Conservation (phyloP, 2,797 vertebrate species). For the Amphiprion clarkii region DNA sequence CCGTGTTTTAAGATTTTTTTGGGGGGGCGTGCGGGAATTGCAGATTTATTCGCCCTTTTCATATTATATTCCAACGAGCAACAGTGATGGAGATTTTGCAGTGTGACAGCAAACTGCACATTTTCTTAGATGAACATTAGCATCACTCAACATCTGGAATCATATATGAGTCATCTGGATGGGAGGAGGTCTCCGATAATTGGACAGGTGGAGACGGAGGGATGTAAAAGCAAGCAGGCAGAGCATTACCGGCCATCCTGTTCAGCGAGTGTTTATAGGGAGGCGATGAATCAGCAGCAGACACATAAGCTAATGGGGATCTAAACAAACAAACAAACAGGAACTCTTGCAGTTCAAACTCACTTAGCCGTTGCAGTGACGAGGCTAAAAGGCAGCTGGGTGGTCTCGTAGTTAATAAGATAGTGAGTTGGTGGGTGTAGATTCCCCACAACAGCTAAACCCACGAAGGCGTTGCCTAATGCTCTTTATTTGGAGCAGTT, state of each 20-base stretch:
- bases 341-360: not conserved
- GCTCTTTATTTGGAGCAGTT: no score
- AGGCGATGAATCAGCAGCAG: constrained; percentile 34
- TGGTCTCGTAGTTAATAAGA: not conserved
- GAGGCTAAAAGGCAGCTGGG: not conserved
- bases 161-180: constrained; percentile 1
- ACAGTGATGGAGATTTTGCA: not conserved
- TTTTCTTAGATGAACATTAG: not conserved
- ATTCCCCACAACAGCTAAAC: not conserved
- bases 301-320: not conserved
- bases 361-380: not conserved
- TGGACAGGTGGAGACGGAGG: constrained; percentile 5
- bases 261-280: not conserved
- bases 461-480: not conserved
- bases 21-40: not conserved
- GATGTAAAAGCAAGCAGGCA: constrained; percentile 16
- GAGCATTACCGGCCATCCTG: constrained; percentile 6
- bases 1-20: constrained; percentile 15
- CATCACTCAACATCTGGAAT: no score
- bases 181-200: not conserved
- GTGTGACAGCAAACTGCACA: no score
- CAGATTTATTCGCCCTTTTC: not conserved
- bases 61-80: not conserved
- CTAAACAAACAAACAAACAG: not conserved
- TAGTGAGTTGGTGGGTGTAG: no score